phyloP scores from a whole-genome alignment of 2,888 invertebrate genomes.

The Dryobotodes eremita region DNA sequence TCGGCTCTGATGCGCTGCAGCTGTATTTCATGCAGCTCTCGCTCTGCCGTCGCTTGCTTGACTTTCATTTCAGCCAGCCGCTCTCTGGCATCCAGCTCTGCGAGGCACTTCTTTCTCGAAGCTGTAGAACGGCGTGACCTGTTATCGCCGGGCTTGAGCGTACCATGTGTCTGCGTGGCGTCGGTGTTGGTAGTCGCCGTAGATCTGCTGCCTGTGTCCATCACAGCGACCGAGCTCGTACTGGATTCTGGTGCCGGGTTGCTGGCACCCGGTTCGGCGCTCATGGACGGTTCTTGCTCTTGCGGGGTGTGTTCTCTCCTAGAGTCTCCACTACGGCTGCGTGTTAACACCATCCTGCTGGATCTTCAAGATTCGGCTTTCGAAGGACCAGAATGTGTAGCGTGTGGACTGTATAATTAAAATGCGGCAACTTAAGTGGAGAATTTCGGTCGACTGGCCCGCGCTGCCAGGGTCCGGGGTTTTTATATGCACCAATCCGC shows the following conservation, averaged over 20 bases:
- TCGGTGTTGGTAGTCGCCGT: neutral
- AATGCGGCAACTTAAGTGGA: too few relatives aligned
- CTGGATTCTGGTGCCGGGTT: neutral
- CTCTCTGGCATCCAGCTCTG: neutral
- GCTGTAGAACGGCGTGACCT: neutral
- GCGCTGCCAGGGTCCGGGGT: too few relatives aligned
- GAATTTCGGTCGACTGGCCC: too few relatives aligned
- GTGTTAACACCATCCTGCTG: neutral
- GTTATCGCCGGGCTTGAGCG: neutral
- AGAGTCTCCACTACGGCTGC: neutral
- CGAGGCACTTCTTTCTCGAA: neutral
- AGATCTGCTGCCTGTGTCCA: neutral
- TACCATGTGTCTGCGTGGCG: neutral
- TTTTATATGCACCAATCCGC: too few relatives aligned
- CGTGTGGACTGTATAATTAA: too few relatives aligned
- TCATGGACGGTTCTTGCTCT: neutral
- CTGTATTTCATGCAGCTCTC: neutral
- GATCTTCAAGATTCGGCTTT: too few relatives aligned
- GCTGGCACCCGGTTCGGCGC: neutral
- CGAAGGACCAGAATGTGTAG: too few relatives aligned
- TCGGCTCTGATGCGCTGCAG: slow-evolving; percentile 6
- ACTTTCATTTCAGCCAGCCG: slow-evolving; percentile 7
- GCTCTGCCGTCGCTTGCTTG: neutral
- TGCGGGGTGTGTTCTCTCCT: neutral
- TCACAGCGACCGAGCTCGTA: neutral